Percentiles rank a stretch among this genome's conserved stretches.
These are phyloP conservation scores for Leucopsar rothschildi DNA, from an alignment of 2,113 vertebrate genomes.

Conservation along the genomic window DNA sequence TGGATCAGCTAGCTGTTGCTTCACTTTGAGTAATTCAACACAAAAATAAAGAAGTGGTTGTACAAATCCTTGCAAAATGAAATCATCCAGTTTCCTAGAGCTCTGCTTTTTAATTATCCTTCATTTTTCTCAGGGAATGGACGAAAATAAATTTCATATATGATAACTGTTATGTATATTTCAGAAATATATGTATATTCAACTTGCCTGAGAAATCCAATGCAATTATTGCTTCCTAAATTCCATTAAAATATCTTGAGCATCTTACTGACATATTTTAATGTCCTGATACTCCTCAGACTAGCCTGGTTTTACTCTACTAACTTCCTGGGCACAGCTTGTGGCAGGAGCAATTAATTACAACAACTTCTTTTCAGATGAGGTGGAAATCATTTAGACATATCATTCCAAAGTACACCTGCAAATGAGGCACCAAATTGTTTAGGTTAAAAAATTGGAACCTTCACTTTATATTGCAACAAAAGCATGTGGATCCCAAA, in stretches of 20 bases:
- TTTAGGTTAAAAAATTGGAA: not conserved
- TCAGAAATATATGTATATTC: not conserved
- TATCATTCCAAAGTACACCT: not conserved
- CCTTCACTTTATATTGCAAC: not conserved
- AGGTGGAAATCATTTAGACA: not conserved
- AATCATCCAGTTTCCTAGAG: constrained; percentile 10
- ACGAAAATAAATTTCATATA: constrained; percentile 5
- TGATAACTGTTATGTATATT: not conserved
- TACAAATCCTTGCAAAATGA: constrained; percentile 17
- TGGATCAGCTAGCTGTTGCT: constrained; percentile 4
- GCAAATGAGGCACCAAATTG: not conserved
- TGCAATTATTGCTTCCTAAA: not conserved
- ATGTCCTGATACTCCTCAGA: not conserved
- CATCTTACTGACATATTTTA: not conserved
- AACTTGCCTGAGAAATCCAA: not conserved
- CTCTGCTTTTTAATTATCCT: constrained; percentile 7
- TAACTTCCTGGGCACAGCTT: not conserved
- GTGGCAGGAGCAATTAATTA: not conserved
- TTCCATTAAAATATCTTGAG: not conserved
- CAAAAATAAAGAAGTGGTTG: constrained; percentile 7
- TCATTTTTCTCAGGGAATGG: not conserved
- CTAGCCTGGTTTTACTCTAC: not conserved
- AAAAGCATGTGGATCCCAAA: not conserved
- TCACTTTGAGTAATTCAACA: constrained; percentile 2
- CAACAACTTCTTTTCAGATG: not conserved